Evolutionary conservation across 1,140 invertebrate species (phyloP).

Genomic region (Euborellia annulipes): DNA sequence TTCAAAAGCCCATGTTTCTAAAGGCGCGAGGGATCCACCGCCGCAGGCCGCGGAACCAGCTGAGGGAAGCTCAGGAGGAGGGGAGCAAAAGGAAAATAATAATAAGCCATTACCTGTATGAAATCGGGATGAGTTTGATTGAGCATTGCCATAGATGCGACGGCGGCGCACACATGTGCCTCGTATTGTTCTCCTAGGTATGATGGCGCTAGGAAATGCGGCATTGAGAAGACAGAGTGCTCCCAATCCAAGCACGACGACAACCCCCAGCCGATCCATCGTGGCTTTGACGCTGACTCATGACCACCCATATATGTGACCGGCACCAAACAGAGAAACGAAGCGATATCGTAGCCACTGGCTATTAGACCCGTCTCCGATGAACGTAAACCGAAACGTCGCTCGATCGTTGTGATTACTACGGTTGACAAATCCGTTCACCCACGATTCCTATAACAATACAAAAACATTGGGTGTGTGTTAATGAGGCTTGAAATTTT

Average conservation of each 20-base stretch:
- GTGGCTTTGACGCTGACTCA: conserved; percentile 52
- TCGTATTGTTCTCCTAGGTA: conserved; percentile 34
- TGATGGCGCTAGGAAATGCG: conserved; percentile 42
- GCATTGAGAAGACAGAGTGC: conserved; percentile 45
- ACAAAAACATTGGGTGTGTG: no score
- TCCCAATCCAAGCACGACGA: conserved; percentile 38
- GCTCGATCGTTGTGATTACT: conserved; percentile 79
- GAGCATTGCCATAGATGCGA: no score
- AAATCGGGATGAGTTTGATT: no score
- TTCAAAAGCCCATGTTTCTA: no score
- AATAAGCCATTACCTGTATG: no score
- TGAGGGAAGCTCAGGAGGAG: no score
- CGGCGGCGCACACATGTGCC: conserved; percentile 20
- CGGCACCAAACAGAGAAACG: conserved; percentile 63
- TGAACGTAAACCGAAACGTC: conserved; percentile 60
- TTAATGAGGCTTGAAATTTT: no score
- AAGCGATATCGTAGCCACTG: conserved; percentile 70
- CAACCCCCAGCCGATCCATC: conserved; percentile 58
- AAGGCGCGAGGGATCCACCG: no score
- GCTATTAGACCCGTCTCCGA: conserved; percentile 65
- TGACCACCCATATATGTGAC: conserved; percentile 73
- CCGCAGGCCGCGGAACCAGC: no score
- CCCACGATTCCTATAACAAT: conserved; percentile 61
- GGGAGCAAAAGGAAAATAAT: no score
- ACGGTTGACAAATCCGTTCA: conserved; percentile 80